Base-by-base conservation (phyloP, 2,888 invertebrate species). In the Ophion costatus region DNA sequence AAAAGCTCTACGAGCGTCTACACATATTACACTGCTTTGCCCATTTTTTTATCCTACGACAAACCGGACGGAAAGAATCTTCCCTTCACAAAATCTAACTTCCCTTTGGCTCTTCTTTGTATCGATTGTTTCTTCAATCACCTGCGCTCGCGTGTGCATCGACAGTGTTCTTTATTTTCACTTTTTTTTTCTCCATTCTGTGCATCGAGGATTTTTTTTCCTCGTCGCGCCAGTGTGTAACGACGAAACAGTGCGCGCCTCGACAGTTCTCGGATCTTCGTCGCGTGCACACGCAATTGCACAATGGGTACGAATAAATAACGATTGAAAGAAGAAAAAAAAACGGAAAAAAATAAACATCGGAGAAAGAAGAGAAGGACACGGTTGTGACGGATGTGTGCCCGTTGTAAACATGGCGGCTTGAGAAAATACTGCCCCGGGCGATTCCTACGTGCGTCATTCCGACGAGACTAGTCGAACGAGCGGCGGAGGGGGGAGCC, bases 371-470 rank as follows among this genome's bases (percentile, higher is more conserved):
- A 17, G 11, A 66, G 38, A 38, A 63, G 29, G 17, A 17, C 29
- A 29, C 10, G 63, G 29, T 20, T 20, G 24, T 9, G 17, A 56
- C n/a, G 64, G 63, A 33, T 66, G 75, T 33, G 56, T 56, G 29
- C n/a, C 56, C 56, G 67, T 24, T 67, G 71, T 29, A n/a, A 71
- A 71, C 11, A 71, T 57, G 71, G 33, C 24, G 69, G 24, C 59
- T 59, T 59, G 57, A 59, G 38, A 57, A 71, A 59, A 56, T 11
- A 38, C n/a, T 57, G n/a, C 56, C 71, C 6, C 57, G 56, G 57
- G 57, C 38, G 11, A 56, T 59, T 71, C 22, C 22, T 22, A 59
- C 71, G 20, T 71, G 71, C 71, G 71, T 71, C 71, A 59, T 71
- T 59, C 38, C 71, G 57, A 71, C 57, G 20, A 7, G 4, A 20